Evolutionary conservation across 2,797 vertebrate genomes (phyloP), one percentile per base, ranked within the genome.

Genomic region (Siniperca obscura): DNA sequence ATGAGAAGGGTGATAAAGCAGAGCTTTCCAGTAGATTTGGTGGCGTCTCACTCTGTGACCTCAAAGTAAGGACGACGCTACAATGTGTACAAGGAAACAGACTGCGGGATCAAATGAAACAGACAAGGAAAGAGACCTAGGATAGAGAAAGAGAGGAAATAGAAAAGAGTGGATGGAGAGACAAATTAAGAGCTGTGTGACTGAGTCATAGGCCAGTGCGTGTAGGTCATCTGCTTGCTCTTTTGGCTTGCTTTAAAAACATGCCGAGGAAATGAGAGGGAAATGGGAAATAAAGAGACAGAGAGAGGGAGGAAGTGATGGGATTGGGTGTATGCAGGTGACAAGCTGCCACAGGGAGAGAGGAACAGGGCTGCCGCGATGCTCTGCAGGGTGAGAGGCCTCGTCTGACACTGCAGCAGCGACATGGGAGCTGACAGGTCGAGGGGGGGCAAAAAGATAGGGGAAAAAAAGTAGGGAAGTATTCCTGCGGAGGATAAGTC

Each of bases 361-460:
- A 75, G 70, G 82, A 90, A 78, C 86, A 52, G 78, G 79, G 86
- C 83, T 87, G 69, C 2, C 27, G 70, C 50, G 79, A 46, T 81
- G 82, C 90, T 89, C 67, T 21, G 83, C 70, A 11, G 86, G 87
- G 90, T 66, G 88, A 92, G 85, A 88, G 84, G 89, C 88, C 90
- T 90, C 65, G 68, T 81, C 88, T 94, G 91, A 94, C 93, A 91
- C 88, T 16, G 59, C 56, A 25, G 77, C 80, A 57, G 84, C 79
- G 89, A 93, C 91, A 95, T 93, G 86, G 84, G 80, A 93, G 87
- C 90, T 94, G 95, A 95, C 95, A 93, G 92, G 91, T 87, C 48
- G 86, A 60, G 60, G 50, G 27, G 27, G 8, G 22, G 13, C 34
- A 56, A 64, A 36, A 38, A 70, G 19, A 40, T 13, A 5, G 21